Conservation (phyloP, 2,888 invertebrate genomes). For the Byasa hedistus region DNA sequence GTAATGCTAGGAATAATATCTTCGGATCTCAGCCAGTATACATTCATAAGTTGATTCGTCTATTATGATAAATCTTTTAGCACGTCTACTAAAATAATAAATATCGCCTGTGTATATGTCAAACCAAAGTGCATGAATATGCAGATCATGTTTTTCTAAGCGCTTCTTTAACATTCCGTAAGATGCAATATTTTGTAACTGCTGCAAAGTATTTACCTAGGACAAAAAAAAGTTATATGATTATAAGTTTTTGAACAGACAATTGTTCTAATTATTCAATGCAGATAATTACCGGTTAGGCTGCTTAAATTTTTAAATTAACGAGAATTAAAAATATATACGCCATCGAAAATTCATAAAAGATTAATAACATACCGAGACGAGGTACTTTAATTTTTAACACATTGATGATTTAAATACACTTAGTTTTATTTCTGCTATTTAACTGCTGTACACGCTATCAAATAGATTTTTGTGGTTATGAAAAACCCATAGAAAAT, state of each 20-base stretch:
- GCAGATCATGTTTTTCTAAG: constrained; percentile 88
- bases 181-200: constrained; percentile 94
- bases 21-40: constrained; percentile 87
- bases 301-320: too few species aligned
- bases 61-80: constrained; percentile 91
- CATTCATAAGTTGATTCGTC: constrained; percentile 89
- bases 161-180: constrained; percentile 93
- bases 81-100: constrained; percentile 93
- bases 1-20: constrained; percentile 85
- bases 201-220: constrained; percentile 93
- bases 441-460: too few species aligned
- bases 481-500: too few species aligned
- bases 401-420: too few species aligned
- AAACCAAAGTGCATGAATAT: constrained; percentile 97
- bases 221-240: constrained; percentile 39
- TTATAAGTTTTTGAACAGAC: background rate
- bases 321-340: too few species aligned
- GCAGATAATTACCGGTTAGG: too few species aligned
- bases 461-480: too few species aligned
- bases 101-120: constrained; percentile 98
- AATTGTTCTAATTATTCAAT: too few species aligned
- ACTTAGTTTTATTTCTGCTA: too few species aligned
- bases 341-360: too few species aligned
- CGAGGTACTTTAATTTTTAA: too few species aligned
- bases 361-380: too few species aligned